Conservation (phyloP, 1,140 invertebrate genomes). For the Stenopsyche tienmushanensis region DNA sequence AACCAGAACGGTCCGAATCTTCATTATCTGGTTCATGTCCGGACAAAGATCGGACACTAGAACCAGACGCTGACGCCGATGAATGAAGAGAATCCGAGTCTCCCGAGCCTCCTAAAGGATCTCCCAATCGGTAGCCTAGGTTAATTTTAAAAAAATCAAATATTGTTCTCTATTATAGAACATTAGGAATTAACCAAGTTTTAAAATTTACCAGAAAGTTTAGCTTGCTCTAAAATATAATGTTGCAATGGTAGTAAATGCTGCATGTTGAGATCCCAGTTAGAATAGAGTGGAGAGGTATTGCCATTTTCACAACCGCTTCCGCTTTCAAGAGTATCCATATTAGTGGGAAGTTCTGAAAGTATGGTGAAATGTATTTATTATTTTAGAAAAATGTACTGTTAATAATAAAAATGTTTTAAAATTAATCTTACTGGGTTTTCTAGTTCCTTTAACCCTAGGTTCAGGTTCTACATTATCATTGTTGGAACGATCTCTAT, state of each 20-base stretch:
- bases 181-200: background rate
- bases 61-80: constrained; percentile 47
- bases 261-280: constrained; percentile 67
- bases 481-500: constrained; percentile 28
- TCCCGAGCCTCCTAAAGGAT: constrained; percentile 53
- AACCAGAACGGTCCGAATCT: constrained; percentile 66
- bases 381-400: background rate
- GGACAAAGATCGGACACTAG: constrained; percentile 53
- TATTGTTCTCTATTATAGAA: background rate
- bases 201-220: constrained; percentile 61
- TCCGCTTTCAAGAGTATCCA: constrained; percentile 44
- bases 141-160: constrained; percentile 6
- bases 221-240: constrained; percentile 84
- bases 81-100: constrained; percentile 68
- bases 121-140: constrained; percentile 63
- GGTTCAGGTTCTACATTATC: constrained; percentile 32
- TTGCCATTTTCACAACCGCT: constrained; percentile 58
- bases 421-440: constrained; percentile 37
- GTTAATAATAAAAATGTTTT: background rate
- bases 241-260: constrained; percentile 82
- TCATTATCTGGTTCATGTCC: constrained; percentile 70
- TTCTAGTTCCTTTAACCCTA: constrained; percentile 20
- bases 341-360: constrained; percentile 36
- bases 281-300: constrained; percentile 68
- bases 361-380: background rate